These are phyloP conservation scores for Ophthalmolycus amberensis DNA, from an alignment of 2,113 vertebrate genomes.

Conservation along the genomic window DNA sequence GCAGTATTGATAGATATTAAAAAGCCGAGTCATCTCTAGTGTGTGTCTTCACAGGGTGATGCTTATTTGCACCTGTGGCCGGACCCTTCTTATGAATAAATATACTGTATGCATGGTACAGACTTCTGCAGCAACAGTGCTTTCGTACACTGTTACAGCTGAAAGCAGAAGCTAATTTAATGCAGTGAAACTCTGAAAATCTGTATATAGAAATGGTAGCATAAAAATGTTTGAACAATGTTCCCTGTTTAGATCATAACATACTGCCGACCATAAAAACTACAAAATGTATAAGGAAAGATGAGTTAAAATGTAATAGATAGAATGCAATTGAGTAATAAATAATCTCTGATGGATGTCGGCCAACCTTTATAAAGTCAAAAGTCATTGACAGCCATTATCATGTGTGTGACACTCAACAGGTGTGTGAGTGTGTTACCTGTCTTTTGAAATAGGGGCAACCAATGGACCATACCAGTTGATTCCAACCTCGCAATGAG, in stretches of 20 bases:
- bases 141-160: neutral
- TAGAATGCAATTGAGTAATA: neutral
- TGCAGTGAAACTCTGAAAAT: neutral
- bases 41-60: neutral
- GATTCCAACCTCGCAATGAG: conserved; percentile 96
- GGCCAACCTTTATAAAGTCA: neutral
- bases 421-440: conserved; percentile 83
- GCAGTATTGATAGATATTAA: neutral
- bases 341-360: neutral
- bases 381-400: neutral
- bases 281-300: neutral
- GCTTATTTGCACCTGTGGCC: neutral
- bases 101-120: neutral
- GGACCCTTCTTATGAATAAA: neutral
- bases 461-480: conserved; percentile 98
- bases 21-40: neutral
- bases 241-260: neutral
- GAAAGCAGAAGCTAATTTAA: neutral
- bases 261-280: neutral
- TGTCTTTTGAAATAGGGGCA: conserved; percentile 97
- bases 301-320: neutral
- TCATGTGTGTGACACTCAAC: neutral
- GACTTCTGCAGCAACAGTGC: neutral
- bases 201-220: neutral
- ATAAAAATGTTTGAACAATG: neutral